Conservation (phyloP, 2,888 invertebrate genomes). For the Amiota minor region DNA sequence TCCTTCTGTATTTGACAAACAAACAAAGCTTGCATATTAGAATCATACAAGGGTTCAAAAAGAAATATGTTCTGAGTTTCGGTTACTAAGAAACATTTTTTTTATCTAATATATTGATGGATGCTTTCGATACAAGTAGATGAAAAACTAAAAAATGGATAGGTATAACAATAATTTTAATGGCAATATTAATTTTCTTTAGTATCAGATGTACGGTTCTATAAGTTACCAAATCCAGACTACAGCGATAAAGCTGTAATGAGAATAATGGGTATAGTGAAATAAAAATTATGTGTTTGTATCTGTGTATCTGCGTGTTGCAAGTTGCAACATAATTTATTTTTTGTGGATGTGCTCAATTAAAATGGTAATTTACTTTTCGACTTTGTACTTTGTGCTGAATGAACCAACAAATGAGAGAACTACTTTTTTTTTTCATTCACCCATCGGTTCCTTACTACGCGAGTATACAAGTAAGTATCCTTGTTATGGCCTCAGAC, state of each 20-base stretch:
- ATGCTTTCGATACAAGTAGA: no score
- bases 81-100: background rate
- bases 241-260: no score
- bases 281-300: background rate
- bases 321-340: conserved; percentile 13
- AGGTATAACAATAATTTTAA: no score
- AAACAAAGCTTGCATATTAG: no score
- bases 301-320: background rate
- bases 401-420: conserved; percentile 5
- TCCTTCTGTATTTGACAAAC: no score
- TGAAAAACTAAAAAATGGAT: no score
- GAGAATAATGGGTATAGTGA: no score
- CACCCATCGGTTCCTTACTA: background rate
- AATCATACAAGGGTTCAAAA: no score
- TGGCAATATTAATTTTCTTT: no score
- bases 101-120: background rate
- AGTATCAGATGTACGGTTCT: no score
- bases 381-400: conserved; percentile 19
- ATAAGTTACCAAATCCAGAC: no score
- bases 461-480: background rate
- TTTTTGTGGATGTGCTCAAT: conserved; percentile 55
- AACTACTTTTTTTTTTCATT: conserved; percentile 23
- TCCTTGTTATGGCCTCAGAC: background rate
- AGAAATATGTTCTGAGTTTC: no score
- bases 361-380: conserved; percentile 58